Evolutionary conservation across 2,888 invertebrate genomes (phyloP).

Genomic region (Liodrosophila aerea): DNA sequence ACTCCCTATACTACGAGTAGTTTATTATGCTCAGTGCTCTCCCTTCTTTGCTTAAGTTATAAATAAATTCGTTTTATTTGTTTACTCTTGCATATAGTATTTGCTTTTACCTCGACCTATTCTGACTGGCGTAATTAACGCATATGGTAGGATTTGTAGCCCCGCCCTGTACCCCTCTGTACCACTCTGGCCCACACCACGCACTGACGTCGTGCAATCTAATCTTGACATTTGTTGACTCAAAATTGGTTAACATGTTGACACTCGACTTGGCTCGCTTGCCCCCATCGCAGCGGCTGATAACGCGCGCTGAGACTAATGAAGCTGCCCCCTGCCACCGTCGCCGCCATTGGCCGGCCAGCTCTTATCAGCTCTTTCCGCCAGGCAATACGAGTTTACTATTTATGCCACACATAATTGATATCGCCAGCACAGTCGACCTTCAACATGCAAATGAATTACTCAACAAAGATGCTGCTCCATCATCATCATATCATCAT

Average conservation of each 20-base stretch:
- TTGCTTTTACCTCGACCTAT: slow-evolving; percentile 1
- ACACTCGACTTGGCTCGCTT: slow-evolving; percentile 54
- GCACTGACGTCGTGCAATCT: slow-evolving; percentile 46
- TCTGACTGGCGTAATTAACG: slow-evolving; percentile 26
- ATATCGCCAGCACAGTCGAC: slow-evolving; percentile 49
- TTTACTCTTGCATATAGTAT: no score
- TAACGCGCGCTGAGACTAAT: slow-evolving; percentile 35
- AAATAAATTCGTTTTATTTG: no score
- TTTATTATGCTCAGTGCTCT: no score
- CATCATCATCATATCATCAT: slow-evolving; percentile 15
- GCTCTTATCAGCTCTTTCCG: slow-evolving; percentile 42
- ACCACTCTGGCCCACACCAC: slow-evolving; percentile 41
- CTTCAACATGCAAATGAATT: slow-evolving; percentile 70
- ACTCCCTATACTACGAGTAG: no score
- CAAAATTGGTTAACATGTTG: slow-evolving; percentile 75
- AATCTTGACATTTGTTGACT: slow-evolving; percentile 74
- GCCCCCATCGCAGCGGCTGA: slow-evolving; percentile 27
- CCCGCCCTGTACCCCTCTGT: not conserved
- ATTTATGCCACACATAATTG: slow-evolving; percentile 47
- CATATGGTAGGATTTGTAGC: slow-evolving; percentile 7
- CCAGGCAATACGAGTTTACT: slow-evolving; percentile 13
- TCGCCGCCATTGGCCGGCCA: slow-evolving; percentile 18
- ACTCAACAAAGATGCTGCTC: slow-evolving; percentile 49
- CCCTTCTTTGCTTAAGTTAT: no score
- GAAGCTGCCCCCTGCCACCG: slow-evolving; percentile 17